These are phyloP conservation scores for Sialia sialis DNA, from an alignment of 2,113 vertebrate species.

Conservation along the genomic window DNA sequence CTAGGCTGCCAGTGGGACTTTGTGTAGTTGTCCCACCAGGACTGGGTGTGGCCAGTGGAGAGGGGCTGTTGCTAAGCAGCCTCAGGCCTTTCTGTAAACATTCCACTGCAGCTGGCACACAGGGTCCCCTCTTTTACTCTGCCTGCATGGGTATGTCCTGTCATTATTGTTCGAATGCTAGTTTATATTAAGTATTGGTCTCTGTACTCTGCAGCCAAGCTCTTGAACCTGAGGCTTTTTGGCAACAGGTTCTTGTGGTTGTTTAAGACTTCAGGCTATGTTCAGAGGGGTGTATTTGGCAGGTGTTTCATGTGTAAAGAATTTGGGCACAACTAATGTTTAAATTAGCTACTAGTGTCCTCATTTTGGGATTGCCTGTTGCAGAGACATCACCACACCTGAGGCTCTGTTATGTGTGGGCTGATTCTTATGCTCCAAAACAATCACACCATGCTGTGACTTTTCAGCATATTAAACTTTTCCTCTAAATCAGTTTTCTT, in stretches of 20 bases:
- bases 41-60: rapidly evolving
- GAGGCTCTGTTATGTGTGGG: neutral
- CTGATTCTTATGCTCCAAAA: neutral
- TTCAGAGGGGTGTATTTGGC: neutral
- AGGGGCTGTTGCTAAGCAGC: neutral
- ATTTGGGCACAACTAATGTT: neutral
- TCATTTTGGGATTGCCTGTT: neutral
- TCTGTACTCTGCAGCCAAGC: neutral
- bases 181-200: neutral
- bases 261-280: neutral
- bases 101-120: neutral
- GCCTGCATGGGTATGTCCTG: neutral
- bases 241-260: neutral
- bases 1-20: neutral
- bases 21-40: rapidly evolving
- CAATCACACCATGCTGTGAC: neutral
- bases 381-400: neutral
- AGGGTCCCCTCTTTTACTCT: neutral
- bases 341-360: neutral
- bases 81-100: neutral
- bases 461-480: neutral
- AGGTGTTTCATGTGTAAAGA: neutral
- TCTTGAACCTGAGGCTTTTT: neutral
- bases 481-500: neutral
- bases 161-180: neutral